Percentiles rank a stretch among this genome's conserved stretches.
These are phyloP conservation scores for Gouania willdenowi DNA, from an alignment of 2,797 vertebrate genomes.

Conservation along the genomic window DNA sequence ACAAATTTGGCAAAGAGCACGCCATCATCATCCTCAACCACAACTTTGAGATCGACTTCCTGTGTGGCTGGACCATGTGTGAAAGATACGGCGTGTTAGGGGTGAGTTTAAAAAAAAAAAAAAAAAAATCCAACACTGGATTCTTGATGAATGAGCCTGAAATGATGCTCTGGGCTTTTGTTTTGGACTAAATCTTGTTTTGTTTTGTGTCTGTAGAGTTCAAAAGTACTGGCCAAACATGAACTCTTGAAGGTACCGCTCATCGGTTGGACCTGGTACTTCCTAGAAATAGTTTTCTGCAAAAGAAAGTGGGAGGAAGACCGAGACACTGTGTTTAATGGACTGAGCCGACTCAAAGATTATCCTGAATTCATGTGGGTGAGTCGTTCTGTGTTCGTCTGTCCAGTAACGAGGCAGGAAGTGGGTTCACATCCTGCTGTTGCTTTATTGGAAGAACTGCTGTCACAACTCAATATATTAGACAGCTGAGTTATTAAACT, in stretches of 20 bases:
- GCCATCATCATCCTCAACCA: slow-evolving; percentile 97
- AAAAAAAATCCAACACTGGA: no score
- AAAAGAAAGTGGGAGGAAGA: slow-evolving; percentile 98
- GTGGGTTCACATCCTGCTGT: no score
- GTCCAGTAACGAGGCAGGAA: no score
- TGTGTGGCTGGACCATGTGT: slow-evolving; percentile 98
- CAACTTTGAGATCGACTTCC: slow-evolving; percentile 98
- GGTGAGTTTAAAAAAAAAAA: slow-evolving; percentile 70
- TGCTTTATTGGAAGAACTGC: no score
- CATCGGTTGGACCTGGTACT: slow-evolving; percentile 99
- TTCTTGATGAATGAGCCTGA: no score
- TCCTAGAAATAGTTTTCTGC: slow-evolving; percentile 97
- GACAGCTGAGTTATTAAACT: no score
- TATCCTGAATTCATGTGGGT: slow-evolving; percentile 99
- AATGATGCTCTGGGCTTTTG: no score
- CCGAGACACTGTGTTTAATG: slow-evolving; percentile 83
- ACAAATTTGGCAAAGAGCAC: slow-evolving; percentile 90
- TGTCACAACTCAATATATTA: no score
- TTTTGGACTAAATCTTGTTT: neutral
- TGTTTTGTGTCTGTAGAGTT: slow-evolving; percentile 76
- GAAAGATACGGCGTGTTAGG: slow-evolving; percentile 92
- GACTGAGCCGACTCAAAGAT: slow-evolving; percentile 81
- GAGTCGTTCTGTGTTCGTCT: slow-evolving; percentile 50
- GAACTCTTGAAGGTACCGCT: slow-evolving; percentile 94
- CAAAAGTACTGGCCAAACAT: slow-evolving; percentile 95